phyloP scores from a whole-genome alignment of 2,888 invertebrate genomes.

The Penaeus monodon region DNA sequence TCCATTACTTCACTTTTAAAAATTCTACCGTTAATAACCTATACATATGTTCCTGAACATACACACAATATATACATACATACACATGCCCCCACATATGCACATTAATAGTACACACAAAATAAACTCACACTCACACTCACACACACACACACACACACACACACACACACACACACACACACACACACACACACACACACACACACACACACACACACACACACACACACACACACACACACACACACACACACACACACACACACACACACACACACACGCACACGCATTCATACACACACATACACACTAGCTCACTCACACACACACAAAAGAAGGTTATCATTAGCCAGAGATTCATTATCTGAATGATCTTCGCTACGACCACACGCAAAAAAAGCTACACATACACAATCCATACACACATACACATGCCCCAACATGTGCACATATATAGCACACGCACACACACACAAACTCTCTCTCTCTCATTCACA shows the following conservation, averaged over 20 bases:
- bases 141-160: slow-evolving; percentile 4
- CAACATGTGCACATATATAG: too few species aligned
- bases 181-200: slow-evolving; percentile 17
- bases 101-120: background rate
- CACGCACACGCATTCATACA: slow-evolving; percentile 2
- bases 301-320: background rate
- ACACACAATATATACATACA: background rate
- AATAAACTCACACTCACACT: background rate
- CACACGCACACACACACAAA: background rate
- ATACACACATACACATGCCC: slow-evolving; percentile 6
- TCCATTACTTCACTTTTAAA: too few species aligned
- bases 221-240: slow-evolving; percentile 4
- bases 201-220: slow-evolving; percentile 8
- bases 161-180: slow-evolving; percentile 1
- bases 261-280: slow-evolving; percentile 16
- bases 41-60: too few species aligned
- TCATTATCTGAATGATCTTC: too few species aligned
- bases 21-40: too few species aligned
- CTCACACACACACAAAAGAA: background rate
- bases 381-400: too few species aligned
- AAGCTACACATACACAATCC: background rate
- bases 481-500: background rate
- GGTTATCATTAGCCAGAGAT: too few species aligned
- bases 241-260: slow-evolving; percentile 1
- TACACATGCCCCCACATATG: background rate